Evolutionary conservation across 2,797 vertebrate genomes (phyloP).

Genomic region (Amblyraja radiata): DNA sequence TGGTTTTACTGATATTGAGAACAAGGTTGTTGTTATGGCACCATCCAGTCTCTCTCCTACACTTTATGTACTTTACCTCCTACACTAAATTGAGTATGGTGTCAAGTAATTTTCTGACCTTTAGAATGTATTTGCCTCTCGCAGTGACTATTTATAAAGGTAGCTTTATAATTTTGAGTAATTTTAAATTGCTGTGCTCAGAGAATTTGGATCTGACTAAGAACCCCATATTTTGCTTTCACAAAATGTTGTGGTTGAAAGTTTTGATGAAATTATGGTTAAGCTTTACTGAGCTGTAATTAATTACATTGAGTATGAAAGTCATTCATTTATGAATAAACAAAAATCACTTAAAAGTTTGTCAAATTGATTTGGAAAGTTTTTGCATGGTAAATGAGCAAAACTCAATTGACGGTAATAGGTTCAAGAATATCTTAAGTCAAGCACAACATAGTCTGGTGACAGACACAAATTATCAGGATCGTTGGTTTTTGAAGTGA

Average conservation of each 20-base stretch:
- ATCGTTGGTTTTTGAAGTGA: slow-evolving; percentile 23
- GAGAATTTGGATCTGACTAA: slow-evolving; percentile 9
- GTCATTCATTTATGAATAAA: neutral
- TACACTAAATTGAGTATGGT: neutral
- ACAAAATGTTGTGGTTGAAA: neutral
- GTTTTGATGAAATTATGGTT: neutral
- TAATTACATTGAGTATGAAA: slow-evolving; percentile 8
- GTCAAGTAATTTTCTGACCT: neutral
- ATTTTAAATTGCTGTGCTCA: neutral
- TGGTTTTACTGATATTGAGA: too few species aligned
- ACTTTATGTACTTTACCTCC: too few species aligned
- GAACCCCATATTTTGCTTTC: neutral
- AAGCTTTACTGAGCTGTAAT: neutral
- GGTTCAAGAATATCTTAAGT: slow-evolving; percentile 22
- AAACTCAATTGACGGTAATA: neutral
- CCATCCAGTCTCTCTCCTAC: too few species aligned
- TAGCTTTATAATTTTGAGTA: neutral
- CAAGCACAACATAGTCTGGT: neutral
- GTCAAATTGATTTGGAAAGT: neutral
- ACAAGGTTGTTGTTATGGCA: too few species aligned
- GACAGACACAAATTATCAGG: slow-evolving; percentile 5
- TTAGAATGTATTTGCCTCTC: neutral
- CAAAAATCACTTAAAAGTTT: neutral
- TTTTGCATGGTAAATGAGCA: slow-evolving; percentile 28
- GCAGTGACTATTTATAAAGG: neutral